These are phyloP conservation scores for Oscheius onirici DNA, from an alignment of 2,888 invertebrate species.

Conservation along the genomic window DNA sequence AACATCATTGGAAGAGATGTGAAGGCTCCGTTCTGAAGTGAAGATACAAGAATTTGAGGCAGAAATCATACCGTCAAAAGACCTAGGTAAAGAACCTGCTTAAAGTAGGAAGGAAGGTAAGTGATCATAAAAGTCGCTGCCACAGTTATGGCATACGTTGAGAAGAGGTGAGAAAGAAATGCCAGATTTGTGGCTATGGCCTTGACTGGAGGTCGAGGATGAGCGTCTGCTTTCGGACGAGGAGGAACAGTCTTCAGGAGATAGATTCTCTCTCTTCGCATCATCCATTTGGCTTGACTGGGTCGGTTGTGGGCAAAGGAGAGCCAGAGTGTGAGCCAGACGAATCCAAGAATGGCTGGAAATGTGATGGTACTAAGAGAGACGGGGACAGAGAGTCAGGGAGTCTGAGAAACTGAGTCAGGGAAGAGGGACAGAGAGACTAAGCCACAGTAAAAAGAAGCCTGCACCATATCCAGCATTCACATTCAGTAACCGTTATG, in stretches of 20 bases:
- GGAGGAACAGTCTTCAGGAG: not conserved
- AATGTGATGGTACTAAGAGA: no score
- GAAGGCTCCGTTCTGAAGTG: conserved; percentile 46
- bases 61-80: conserved; percentile 29
- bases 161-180: conserved; percentile 29
- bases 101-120: conserved; percentile 55
- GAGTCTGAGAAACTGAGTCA: no score
- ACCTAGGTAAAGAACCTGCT: conserved; percentile 41
- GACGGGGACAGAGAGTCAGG: no score
- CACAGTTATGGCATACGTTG: conserved; percentile 29
- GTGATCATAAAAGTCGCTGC: conserved; percentile 43
- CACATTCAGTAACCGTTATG: no score
- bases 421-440: no score
- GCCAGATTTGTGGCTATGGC: conserved; percentile 26
- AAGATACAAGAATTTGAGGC: not conserved
- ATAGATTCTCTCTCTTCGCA: conserved; percentile 15
- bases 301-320: conserved; percentile 16
- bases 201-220: conserved; percentile 25
- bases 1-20: conserved; percentile 47
- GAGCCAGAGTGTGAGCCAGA: conserved; percentile 16
- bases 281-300: conserved; percentile 20
- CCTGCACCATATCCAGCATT: no score
- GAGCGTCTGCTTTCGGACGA: not conserved
- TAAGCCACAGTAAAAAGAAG: no score
- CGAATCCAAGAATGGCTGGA: conserved; percentile 5